A percentile compares a stretch with the other conserved stretches of the same genome.
Evolutionary conservation across 2,113 vertebrate species (phyloP).

Genomic region (Puntigrus tetrazona): DNA sequence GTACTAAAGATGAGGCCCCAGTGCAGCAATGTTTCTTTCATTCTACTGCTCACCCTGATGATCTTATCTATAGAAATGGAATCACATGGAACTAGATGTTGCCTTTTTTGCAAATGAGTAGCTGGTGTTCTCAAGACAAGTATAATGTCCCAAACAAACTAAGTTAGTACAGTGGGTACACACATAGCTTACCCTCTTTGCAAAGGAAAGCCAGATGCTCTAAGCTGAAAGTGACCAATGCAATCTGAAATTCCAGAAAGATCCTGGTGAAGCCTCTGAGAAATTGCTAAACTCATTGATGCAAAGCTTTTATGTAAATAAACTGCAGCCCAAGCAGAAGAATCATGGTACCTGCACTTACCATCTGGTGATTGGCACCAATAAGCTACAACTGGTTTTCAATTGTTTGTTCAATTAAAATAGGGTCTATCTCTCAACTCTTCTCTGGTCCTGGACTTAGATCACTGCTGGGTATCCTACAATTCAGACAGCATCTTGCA

Average conservation of each 20-base stretch:
- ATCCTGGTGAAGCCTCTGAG: neutral
- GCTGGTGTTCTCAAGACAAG: no score
- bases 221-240: neutral
- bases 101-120: no score
- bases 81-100: no score
- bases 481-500: neutral
- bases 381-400: neutral
- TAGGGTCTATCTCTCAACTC: neutral
- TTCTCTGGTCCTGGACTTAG: neutral
- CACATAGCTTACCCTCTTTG: neutral
- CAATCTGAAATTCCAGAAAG: neutral
- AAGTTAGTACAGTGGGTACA: no score
- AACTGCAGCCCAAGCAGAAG: neutral
- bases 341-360: neutral
- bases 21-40: no score
- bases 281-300: neutral
- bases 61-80: no score
- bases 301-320: neutral
- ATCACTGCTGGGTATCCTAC: neutral
- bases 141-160: no score
- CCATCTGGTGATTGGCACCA: neutral
- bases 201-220: neutral
- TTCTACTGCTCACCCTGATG: no score
- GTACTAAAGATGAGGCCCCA: no score
- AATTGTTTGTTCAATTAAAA: neutral